phyloP scores from a whole-genome alignment of 2,888 invertebrate genomes.

The Pogonocherus hispidulus region DNA sequence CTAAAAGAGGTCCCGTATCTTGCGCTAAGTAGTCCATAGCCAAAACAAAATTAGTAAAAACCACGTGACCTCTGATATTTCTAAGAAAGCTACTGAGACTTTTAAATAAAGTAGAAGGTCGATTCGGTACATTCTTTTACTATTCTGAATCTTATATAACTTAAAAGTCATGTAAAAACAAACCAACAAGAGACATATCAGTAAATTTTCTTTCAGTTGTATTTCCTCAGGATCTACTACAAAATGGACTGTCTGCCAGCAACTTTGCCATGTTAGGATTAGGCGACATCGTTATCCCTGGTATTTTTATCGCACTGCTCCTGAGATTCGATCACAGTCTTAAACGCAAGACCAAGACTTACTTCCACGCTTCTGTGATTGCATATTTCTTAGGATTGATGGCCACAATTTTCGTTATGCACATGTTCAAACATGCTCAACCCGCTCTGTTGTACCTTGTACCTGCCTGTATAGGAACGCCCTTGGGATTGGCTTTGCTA shows the following conservation, averaged over 20 bases:
- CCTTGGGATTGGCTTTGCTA: conserved; percentile 87
- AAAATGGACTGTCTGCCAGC: conserved; percentile 89
- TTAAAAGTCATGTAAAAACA: too few species aligned
- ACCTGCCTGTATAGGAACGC: conserved; percentile 94
- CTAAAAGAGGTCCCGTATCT: too few species aligned
- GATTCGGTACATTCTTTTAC: too few species aligned
- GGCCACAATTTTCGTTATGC: conserved; percentile 97
- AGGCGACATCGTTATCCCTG: conserved; percentile 99
- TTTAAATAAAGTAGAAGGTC: too few species aligned
- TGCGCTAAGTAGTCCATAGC: too few species aligned
- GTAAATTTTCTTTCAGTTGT: too few species aligned
- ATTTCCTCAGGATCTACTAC: conserved; percentile 97
- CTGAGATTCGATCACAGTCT: conserved; percentile 93
- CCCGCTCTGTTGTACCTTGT: conserved; percentile 98
- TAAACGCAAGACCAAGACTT: conserved; percentile 84
- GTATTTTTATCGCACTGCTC: conserved; percentile 97
- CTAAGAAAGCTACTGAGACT: too few species aligned
- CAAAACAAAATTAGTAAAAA: too few species aligned
- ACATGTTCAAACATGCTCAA: conserved; percentile 97
- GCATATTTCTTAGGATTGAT: conserved; percentile 95
- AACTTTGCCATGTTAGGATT: conserved; percentile 99
- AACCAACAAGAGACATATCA: too few species aligned
- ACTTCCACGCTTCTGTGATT: conserved; percentile 91
- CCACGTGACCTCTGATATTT: too few species aligned
- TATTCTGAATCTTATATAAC: too few species aligned